These are phyloP conservation scores for Erpornis zantholeuca DNA, from an alignment of 2,113 vertebrate genomes.

Conservation along the genomic window DNA sequence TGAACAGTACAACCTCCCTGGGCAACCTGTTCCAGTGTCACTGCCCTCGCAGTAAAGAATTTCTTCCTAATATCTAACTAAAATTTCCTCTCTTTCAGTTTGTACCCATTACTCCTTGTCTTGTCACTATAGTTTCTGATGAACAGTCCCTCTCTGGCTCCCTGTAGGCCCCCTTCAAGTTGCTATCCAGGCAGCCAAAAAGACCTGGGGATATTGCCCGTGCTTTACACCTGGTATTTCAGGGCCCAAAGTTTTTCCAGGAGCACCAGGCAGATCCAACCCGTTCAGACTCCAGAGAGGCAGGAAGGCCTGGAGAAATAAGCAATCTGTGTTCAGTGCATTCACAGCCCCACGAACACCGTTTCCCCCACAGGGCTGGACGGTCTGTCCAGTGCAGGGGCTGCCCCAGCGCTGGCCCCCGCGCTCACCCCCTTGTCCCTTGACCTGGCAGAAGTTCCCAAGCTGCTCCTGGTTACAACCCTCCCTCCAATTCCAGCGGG, in stretches of 20 bases:
- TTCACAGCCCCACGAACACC: not conserved
- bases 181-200: not conserved
- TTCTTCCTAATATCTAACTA: not conserved
- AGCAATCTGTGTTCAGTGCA: not conserved
- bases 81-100: not conserved
- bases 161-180: not conserved
- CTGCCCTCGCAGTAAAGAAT: not conserved
- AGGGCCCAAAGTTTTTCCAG: not conserved
- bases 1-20: not conserved
- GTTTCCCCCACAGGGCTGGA: fast-evolving
- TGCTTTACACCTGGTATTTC: not conserved
- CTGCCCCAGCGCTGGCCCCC: not conserved
- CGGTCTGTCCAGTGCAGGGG: fast-evolving
- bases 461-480: fast-evolving
- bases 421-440: not conserved
- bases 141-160: not conserved
- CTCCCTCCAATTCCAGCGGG: not conserved
- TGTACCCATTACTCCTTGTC: not conserved
- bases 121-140: not conserved
- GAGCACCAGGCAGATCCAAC: not conserved
- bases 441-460: not conserved
- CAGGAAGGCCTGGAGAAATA: not conserved
- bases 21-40: not conserved
- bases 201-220: not conserved
- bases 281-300: not conserved